Conservation (phyloP, 2,113 vertebrate species). For the Hepsetus odoe region DNA sequence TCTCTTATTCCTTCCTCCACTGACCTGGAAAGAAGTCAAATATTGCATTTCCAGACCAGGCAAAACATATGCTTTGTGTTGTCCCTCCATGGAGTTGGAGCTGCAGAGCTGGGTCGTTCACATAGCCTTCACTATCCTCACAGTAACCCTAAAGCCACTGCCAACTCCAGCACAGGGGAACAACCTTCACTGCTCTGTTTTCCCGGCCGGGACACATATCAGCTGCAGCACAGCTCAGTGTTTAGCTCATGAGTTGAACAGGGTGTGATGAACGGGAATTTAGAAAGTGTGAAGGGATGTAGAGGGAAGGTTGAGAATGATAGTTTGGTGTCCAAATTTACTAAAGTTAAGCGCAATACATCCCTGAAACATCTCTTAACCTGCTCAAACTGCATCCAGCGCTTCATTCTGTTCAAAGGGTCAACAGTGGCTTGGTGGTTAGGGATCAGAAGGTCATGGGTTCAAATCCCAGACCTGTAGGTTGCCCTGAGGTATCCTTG, state of each 20-base stretch:
- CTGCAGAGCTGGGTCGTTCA: background rate
- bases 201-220: background rate
- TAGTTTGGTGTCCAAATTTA: too few species aligned
- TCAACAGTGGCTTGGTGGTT: too few species aligned
- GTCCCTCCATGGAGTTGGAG: background rate
- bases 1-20: slow-evolving; percentile 32
- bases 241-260: slow-evolving; percentile 58
- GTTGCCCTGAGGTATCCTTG: too few species aligned
- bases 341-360: too few species aligned
- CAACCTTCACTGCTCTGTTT: background rate
- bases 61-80: slow-evolving; percentile 35
- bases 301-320: background rate
- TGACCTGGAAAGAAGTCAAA: slow-evolving; percentile 6
- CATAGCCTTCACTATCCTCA: background rate
- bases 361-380: too few species aligned
- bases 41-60: slow-evolving; percentile 2
- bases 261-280: slow-evolving; percentile 36
- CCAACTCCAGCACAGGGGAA: background rate
- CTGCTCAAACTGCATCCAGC: too few species aligned
- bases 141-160: background rate
- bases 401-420: too few species aligned
- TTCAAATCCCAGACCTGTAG: too few species aligned
- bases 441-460: too few species aligned
- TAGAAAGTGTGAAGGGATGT: background rate
- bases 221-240: background rate